Evolutionary conservation across 2,888 invertebrate species (phyloP), one percentile per base, ranked within the genome.

Genomic region (Peribatodes rhomboidaria): DNA sequence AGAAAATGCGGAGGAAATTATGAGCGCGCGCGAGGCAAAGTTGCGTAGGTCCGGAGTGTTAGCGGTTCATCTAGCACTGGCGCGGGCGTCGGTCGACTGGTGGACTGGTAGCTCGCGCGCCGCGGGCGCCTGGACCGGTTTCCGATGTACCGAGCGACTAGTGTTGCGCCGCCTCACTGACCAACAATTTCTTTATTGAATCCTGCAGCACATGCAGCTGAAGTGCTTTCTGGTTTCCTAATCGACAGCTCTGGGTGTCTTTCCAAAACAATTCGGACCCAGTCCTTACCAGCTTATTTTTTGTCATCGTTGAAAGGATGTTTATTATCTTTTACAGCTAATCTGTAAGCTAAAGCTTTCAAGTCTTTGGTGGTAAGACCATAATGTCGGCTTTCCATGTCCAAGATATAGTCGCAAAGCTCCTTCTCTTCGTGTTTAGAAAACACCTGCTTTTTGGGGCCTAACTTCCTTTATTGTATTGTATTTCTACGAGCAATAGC

Each of bases 251-350:
- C 41, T 41, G 41, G 41, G 16, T 41, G 41, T 41, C 41, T n/a
- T 41, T 41, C 7, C 16, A 41, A 41, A 41, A 41, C 8, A 2
- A n/a, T 16, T 41, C 16, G 41, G 14, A 41, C 41, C 41, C 41
- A 41, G 16, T 41, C 41, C 16, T 41, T 41, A 16, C 41, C 41
- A 41, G 41, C 41, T 41, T 41, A 10, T 41, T 41, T 41, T 41
- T 41, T 41, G 35, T 41, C 41, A 14, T 41, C n/a, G 16, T 41
- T 41, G 16, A 14, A 41, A 8, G 16, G 41, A 16, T 41, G 41
- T 16, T 41, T 41, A 14, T 16, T 16, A 41, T 41, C n/a, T 41
- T 41, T 41, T 41, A 41, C 41, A 14, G 41, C 41, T 16, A 41
- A 16, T 2, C n/a, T 41, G 41, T 41, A 41, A 14, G 41, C 41